phyloP scores from a whole-genome alignment of 2,888 invertebrate genomes.

The Bellardia bayeri region DNA sequence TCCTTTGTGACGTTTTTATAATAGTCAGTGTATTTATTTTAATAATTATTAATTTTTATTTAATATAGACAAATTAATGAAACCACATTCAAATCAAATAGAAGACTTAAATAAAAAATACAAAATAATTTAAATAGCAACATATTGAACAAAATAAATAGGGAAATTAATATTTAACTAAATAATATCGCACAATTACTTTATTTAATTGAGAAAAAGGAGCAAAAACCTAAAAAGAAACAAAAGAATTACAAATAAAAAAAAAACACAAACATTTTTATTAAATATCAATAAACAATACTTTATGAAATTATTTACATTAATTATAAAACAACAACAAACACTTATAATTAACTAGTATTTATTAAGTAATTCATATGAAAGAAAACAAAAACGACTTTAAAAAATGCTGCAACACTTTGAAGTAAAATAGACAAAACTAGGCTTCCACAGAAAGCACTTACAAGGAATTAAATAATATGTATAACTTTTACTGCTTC shows the following conservation, averaged over 20 bases:
- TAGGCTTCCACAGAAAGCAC: not conserved
- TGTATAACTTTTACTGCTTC: too few species aligned
- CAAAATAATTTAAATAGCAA: constrained; percentile 28
- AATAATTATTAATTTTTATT: not conserved
- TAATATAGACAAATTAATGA: not conserved
- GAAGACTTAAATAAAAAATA: constrained; percentile 47
- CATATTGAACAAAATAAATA: constrained; percentile 48
- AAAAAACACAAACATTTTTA: constrained; percentile 37
- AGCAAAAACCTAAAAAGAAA: constrained; percentile 41
- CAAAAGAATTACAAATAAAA: constrained; percentile 26
- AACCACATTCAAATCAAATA: constrained; percentile 23
- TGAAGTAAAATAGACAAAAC: not conserved
- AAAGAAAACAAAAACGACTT: constrained; percentile 27
- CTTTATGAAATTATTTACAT: constrained; percentile 52
- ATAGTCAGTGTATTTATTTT: not conserved
- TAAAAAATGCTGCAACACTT: constrained; percentile 27
- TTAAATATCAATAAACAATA: constrained; percentile 38
- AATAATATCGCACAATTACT: constrained; percentile 73
- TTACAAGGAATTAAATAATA: too few species aligned
- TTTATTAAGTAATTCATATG: constrained; percentile 12
- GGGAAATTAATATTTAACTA: constrained; percentile 67
- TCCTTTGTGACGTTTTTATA: not conserved
- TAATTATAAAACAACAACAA: constrained; percentile 35
- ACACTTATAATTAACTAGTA: not conserved
- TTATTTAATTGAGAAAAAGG: constrained; percentile 62